phyloP scores from a whole-genome alignment of 2,113 vertebrate species.

The Ursus arctos region DNA sequence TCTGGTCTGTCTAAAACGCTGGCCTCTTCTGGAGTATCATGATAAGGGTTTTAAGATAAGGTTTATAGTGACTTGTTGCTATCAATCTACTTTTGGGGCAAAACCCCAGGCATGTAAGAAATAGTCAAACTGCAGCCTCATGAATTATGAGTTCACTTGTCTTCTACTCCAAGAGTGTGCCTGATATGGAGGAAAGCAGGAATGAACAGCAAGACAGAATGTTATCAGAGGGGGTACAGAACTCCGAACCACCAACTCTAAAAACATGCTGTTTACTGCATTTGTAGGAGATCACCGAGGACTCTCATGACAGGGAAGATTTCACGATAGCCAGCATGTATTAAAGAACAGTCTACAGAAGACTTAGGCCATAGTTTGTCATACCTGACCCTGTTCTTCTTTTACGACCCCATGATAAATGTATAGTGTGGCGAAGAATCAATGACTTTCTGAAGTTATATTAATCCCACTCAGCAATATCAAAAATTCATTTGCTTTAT shows the following conservation, averaged over 20 bases:
- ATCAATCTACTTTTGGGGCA: not conserved
- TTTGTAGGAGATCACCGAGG: not conserved
- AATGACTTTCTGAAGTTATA: slow-evolving; percentile 48
- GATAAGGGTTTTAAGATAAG: not conserved
- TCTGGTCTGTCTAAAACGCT: not conserved
- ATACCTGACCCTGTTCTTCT: not conserved
- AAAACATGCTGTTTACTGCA: not conserved
- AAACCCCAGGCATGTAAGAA: not conserved
- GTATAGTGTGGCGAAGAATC: not conserved
- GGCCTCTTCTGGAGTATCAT: not conserved
- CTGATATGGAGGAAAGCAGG: not conserved
- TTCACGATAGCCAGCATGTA: not conserved
- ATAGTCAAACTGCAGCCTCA: not conserved
- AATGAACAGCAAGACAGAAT: not conserved
- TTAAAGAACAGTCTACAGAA: not conserved
- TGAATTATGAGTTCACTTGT: not conserved
- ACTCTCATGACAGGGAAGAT: not conserved
- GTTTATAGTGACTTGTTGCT: not conserved
- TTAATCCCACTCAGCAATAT: slow-evolving; percentile 52
- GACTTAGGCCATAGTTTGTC: not conserved
- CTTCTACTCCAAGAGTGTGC: not conserved
- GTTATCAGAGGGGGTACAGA: not conserved
- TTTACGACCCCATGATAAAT: slow-evolving; percentile 24
- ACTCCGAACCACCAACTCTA: not conserved
- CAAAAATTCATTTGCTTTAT: slow-evolving; percentile 76